Percentiles rank a stretch among this genome's conserved stretches.
These are phyloP conservation scores for Coracias cyanogaster DNA, from an alignment of 2,797 vertebrate genomes.

Conservation along the genomic window DNA sequence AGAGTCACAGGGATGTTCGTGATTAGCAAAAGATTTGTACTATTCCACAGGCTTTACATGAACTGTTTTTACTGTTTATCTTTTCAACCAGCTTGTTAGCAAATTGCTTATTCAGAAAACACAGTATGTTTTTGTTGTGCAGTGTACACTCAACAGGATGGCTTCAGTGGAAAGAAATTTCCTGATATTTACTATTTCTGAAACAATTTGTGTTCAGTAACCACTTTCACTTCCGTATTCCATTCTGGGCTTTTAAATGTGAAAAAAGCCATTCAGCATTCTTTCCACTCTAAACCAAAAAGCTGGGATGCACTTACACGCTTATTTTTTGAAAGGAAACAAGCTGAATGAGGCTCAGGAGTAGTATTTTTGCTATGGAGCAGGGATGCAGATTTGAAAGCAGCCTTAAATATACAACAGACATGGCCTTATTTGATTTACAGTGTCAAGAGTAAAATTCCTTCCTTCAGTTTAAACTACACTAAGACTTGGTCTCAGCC, in stretches of 20 bases:
- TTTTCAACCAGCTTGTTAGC: not conserved
- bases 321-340: slow-evolving; percentile 11
- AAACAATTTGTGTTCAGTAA: not conserved
- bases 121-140: not conserved
- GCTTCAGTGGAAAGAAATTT: not conserved
- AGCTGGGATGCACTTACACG: not conserved
- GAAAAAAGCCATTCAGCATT: slow-evolving; percentile 18
- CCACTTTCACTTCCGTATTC: not conserved
- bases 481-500: not conserved
- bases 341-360: not conserved
- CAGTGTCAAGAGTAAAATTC: not conserved
- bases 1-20: not conserved
- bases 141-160: not conserved
- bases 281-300: slow-evolving; percentile 24
- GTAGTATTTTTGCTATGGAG: not conserved
- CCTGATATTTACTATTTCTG: not conserved
- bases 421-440: not conserved
- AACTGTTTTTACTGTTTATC: slow-evolving; percentile 19
- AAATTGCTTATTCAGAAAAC: slow-evolving; percentile 30
- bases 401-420: not conserved
- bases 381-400: not conserved
- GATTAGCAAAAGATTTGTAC: not conserved
- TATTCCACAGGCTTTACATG: not conserved
- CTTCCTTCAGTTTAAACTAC: not conserved
- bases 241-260: not conserved